Percentiles rank a stretch among this genome's conserved stretches.
Conservation (phyloP, 1,140 invertebrate genomes). For the Geopemphigus sp. region DNA sequence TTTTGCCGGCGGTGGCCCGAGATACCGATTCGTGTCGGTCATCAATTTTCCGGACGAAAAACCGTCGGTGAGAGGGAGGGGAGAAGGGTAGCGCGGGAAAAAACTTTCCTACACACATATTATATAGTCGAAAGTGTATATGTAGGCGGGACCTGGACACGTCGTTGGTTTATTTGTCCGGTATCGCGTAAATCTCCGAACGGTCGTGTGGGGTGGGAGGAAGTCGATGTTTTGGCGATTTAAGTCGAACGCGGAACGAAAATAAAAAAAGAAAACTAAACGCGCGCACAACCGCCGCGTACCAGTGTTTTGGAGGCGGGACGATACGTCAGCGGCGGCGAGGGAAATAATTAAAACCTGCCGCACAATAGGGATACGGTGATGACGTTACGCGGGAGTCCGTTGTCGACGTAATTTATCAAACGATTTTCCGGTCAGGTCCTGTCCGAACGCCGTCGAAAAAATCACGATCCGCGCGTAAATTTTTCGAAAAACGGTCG, state of each 20-base stretch:
- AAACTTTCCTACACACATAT: background rate
- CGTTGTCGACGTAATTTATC: constrained; percentile 34
- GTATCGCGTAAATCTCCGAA: constrained; percentile 10
- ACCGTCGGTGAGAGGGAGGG: background rate
- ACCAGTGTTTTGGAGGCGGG: background rate
- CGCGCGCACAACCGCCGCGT: too few species aligned
- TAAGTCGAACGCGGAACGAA: background rate
- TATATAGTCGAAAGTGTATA: background rate
- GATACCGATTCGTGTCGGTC: constrained; percentile 30
- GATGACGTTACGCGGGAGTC: background rate
- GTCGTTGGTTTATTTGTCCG: constrained; percentile 18
- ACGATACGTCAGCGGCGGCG: background rate
- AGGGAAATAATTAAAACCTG: constrained; percentile 37
- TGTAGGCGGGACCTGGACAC: background rate
- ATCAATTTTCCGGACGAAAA: constrained; percentile 45
- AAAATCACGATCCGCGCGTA: background rate
- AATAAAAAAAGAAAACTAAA: too few species aligned
- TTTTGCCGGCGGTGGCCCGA: background rate
- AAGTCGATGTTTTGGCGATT: background rate
- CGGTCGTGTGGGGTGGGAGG: too few species aligned
- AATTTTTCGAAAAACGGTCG: background rate
- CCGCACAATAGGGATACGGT: background rate
- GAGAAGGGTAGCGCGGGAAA: too few species aligned
- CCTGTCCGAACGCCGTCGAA: background rate
- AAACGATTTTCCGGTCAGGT: constrained; percentile 21